A percentile compares a stretch with the other conserved stretches of the same genome.
These are phyloP conservation scores for Gadus macrocephalus DNA, from an alignment of 2,113 vertebrate species.

Conservation along the genomic window DNA sequence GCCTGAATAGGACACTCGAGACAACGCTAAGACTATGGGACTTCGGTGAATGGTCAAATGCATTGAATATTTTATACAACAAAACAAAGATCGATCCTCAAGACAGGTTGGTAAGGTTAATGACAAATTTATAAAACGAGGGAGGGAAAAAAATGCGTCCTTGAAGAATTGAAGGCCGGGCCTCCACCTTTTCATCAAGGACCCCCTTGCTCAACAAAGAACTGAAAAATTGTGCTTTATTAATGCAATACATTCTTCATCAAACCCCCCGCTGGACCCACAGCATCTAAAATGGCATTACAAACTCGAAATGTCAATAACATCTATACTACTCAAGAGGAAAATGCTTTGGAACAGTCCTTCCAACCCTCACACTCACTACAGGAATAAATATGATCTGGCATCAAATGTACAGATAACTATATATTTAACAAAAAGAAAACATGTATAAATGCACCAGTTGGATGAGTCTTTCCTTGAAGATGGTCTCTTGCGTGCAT, in stretches of 20 bases:
- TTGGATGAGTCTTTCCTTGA: conserved; percentile 30
- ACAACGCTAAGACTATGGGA: no score
- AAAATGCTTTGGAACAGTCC: conserved; percentile 62
- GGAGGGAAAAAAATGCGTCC: conserved; percentile 13
- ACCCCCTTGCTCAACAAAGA: conserved; percentile 39
- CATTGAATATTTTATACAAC: no score
- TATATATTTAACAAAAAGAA: conserved; percentile 44
- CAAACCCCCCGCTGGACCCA: conserved; percentile 37
- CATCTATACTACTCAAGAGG: conserved; percentile 52
- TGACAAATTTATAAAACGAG: conserved; percentile 11
- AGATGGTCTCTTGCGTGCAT: conserved; percentile 9
- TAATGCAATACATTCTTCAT: conserved; percentile 70
- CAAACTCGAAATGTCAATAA: conserved; percentile 40
- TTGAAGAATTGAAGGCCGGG: conserved; percentile 20
- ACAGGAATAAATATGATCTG: conserved; percentile 68
- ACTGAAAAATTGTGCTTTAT: conserved; percentile 70
- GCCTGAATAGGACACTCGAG: no score
- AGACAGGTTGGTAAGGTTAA: conserved; percentile 33
- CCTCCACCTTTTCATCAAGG: conserved; percentile 7
- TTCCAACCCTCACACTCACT: conserved; percentile 41
- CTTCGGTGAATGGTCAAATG: no score
- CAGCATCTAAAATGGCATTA: conserved; percentile 18
- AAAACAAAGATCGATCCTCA: conserved; percentile 17
- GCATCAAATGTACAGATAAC: conserved; percentile 65
- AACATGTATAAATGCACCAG: conserved; percentile 56